Evolutionary conservation across 2,797 vertebrate genomes (phyloP), one percentile per base, ranked within the genome.

Genomic region (Hydrocynus forskahlii): DNA sequence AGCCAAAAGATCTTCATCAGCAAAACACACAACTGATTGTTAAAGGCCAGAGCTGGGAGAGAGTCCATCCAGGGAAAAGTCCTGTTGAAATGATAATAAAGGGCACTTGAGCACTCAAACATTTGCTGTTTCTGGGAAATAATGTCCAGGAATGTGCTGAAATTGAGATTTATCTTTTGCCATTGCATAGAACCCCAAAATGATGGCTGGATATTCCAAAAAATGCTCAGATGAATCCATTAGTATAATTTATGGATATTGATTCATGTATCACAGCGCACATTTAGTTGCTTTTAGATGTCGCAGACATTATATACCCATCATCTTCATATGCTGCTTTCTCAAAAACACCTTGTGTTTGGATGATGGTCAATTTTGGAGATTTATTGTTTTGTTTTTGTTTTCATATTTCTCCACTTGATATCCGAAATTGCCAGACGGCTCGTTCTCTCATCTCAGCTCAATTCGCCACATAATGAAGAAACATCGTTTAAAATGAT

Each of bases 361-460:
- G 43, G 40, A 66, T 48, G 13, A 59, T 75, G 71, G 75, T 78
- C 52, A 68, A 43, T 43, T 62, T 77, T 55, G 48, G 48, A 78
- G 69, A 82, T 78, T 78, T 76, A 82, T 76, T 73, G 81, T 66
- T 82, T 82, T 82, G 67, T 29, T 29, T 29, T 82, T 77, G 80
- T 82, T 73, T 71, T 78, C 80, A 54, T 70, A 45, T 77, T 77
- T 81, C 59, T 67, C 54, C 62, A 48, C 81, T 73, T 62, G 40
- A 69, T 73, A 45, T 74, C 70, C 54, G 52, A 82, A 82, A 82
- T 74, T 60, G 60, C 81, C 48, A 7, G 40, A 57, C 54, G 76
- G 76, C 62, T 74, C 77, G 69, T 23, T 78, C 64, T 19, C 35
- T 74, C 54, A 52, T 67, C 21, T 55, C 16, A 73, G 59, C 19